Evolutionary conservation across 2,888 invertebrate genomes (phyloP), one percentile per base, ranked within the genome.

Genomic region (Xestia rhomboidea): DNA sequence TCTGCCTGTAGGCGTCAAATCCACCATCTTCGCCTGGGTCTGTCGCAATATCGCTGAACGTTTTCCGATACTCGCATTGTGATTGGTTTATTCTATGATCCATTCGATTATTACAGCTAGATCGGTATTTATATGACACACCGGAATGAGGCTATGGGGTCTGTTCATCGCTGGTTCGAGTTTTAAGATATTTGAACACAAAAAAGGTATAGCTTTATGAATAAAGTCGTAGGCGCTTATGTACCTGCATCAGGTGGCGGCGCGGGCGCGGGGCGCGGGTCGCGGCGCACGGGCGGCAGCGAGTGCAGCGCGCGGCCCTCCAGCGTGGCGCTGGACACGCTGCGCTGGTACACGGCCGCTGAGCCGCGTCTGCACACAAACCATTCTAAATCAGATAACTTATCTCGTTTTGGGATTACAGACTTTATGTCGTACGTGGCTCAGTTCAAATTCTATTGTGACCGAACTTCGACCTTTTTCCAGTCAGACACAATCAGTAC

Each of bases 301-400:
- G 96, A 97, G 85, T 96, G 95, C 79, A 97, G 93, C 76, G 95
- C 91, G 46, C 94, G 94, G 4, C 93, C 91, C 86, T 95, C 95
- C 79, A 96, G 89, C 79, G 94, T 94, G 34, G 94, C 95, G 73
- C 93, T 94, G 0, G 96, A 96, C 73, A 95, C 89, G 84, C 96
- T 96, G 68, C 97, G 95, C 83, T 96, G 96, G 90, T 97, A 97
- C 89, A 95, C 93, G 79, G 94, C 94, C 38, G 96, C 96, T 0
- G 96, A 96, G 0, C 93, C 91, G 6, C 95, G 93, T 83, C 96
- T 95, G 86, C 0, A 10, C n/a, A 18, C 1, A 2, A 8, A n/a
- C 8, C n/a, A 3, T 18, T 7, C 7, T 3, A 1, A 38, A n/a
- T 64, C 8, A 38, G 21, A 21, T 34, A 24, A n/a, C n/a, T n/a